Conservation (phyloP, 2,888 invertebrate species). For the Lithosia quadra region DNA sequence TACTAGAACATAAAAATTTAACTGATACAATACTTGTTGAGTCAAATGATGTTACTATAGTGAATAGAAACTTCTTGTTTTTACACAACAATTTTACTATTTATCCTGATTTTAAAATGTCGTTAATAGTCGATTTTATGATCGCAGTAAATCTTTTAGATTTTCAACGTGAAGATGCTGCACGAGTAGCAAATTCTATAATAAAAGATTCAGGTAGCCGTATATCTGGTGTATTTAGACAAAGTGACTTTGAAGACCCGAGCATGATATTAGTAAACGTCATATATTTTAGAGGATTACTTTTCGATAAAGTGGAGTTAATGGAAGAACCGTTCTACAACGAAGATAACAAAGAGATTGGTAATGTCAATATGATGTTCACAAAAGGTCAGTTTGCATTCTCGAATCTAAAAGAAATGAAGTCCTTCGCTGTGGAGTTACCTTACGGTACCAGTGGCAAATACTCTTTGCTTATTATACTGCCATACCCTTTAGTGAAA, state of each 20-base stretch:
- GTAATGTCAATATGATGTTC: slow-evolving; percentile 92
- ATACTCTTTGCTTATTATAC: slow-evolving; percentile 88
- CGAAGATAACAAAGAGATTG: slow-evolving; percentile 81
- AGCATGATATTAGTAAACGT: slow-evolving; percentile 89
- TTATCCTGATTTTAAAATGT: slow-evolving; percentile 58
- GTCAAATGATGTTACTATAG: slow-evolving; percentile 65
- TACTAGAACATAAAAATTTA: slow-evolving; percentile 68
- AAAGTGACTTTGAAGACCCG: slow-evolving; percentile 85
- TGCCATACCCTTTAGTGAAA: slow-evolving; percentile 87
- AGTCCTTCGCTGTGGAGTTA: slow-evolving; percentile 88
- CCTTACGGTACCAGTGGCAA: slow-evolving; percentile 88
- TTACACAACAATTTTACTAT: slow-evolving; percentile 70
- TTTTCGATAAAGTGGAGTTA: slow-evolving; percentile 88
- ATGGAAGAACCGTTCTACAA: slow-evolving; percentile 86
- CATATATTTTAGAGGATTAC: slow-evolving; percentile 90
- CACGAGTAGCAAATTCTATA: slow-evolving; percentile 69
- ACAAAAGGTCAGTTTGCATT: slow-evolving; percentile 87
- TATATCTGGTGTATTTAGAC: slow-evolving; percentile 72
- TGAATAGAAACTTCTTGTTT: slow-evolving; percentile 77
- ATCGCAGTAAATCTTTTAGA: slow-evolving; percentile 71
- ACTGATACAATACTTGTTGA: slow-evolving; percentile 66
- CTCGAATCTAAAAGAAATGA: slow-evolving; percentile 83
- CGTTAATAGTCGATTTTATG: slow-evolving; percentile 69
- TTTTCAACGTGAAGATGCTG: slow-evolving; percentile 68
- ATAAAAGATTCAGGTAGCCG: slow-evolving; percentile 72